Percentiles rank a stretch among this genome's conserved stretches.
Conservation (phyloP, 2,113 vertebrate genomes). For the Psophia crepitans region DNA sequence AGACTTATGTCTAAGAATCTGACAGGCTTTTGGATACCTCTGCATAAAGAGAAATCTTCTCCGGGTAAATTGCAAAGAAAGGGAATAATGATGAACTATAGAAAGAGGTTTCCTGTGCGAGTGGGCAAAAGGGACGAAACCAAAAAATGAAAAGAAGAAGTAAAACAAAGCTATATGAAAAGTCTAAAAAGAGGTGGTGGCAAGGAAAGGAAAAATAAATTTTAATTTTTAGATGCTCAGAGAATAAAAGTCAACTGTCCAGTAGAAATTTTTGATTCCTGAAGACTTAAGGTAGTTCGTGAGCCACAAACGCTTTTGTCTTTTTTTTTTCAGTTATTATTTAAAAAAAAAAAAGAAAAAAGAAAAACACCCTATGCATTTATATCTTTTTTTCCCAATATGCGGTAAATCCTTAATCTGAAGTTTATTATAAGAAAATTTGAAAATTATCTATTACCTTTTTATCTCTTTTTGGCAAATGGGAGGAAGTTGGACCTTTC, state of each 20-base stretch:
- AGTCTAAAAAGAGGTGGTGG: background rate
- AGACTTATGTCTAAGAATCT: background rate
- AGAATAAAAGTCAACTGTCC: background rate
- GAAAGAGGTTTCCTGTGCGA: background rate
- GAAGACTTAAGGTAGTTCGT: background rate
- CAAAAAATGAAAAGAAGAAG: background rate
- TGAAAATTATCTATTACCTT: background rate
- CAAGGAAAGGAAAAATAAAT: background rate
- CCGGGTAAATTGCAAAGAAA: background rate
- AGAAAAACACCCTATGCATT: accelerated
- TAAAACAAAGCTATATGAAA: background rate
- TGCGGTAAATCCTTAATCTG: background rate
- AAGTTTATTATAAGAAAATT: background rate
- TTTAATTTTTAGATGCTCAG: background rate
- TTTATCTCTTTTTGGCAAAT: background rate
- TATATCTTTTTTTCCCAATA: background rate
- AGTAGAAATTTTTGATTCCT: background rate
- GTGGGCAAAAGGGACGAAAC: background rate
- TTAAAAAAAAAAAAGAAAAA: background rate
- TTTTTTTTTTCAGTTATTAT: background rate
- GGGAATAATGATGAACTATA: background rate
- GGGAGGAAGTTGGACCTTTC: background rate
- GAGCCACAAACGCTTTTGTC: background rate
- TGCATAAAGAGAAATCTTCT: background rate
- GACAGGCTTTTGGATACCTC: background rate